A percentile compares a stretch with the other conserved stretches of the same genome.
Conservation (phyloP, 2,797 vertebrate species). For the Emydoidea blandingii region DNA sequence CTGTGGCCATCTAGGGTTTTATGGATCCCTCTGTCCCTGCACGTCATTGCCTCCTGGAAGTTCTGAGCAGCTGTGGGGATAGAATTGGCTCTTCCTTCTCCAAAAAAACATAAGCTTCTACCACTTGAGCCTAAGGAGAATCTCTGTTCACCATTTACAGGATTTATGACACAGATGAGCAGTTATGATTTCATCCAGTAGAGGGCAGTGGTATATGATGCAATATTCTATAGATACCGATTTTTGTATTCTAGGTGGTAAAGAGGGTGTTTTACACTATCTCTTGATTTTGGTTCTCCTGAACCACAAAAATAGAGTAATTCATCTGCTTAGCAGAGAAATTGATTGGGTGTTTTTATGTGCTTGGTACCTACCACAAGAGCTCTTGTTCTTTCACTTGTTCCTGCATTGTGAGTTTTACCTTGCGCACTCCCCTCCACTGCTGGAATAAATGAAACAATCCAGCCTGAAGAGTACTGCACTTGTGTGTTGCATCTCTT, state of each 20-base stretch:
- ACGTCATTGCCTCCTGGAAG: too few species aligned
- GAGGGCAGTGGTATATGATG: background rate
- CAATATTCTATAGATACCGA: too few species aligned
- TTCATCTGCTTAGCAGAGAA: background rate
- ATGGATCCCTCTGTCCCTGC: background rate
- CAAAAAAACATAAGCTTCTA: background rate
- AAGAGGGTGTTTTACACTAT: background rate
- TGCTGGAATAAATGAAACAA: rapidly evolving
- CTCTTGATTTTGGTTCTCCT: background rate
- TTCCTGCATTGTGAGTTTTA: background rate
- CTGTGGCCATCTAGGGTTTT: background rate
- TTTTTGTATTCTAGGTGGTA: background rate
- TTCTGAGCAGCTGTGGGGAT: too few species aligned
- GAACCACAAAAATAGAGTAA: background rate
- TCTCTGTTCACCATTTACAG: background rate
- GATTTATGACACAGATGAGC: background rate
- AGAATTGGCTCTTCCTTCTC: background rate
- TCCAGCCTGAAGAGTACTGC: background rate
- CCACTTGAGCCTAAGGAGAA: background rate
- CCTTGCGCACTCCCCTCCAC: background rate
- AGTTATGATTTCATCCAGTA: background rate
- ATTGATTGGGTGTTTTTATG: background rate
- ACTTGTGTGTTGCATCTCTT: background rate
- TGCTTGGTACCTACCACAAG: background rate
- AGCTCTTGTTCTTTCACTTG: background rate